Conservation (phyloP, 2,797 vertebrate species). For the Myioborus melanocephalus region DNA sequence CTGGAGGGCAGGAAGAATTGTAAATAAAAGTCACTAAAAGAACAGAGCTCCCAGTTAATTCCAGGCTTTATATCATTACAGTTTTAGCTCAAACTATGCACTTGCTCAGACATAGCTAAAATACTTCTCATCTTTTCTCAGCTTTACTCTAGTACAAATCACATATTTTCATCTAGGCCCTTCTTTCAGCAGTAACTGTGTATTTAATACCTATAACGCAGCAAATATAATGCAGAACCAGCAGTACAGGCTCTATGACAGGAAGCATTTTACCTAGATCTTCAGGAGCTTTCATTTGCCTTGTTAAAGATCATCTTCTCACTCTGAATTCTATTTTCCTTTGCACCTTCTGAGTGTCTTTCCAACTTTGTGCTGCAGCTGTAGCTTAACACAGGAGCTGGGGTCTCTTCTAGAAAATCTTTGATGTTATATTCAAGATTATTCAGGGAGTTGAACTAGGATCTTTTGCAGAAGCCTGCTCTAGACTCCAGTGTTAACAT, state of each 20-base stretch:
- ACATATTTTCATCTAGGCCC: neutral
- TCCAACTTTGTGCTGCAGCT: neutral
- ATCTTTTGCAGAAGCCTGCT: neutral
- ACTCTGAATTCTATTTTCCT: neutral
- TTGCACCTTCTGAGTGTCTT: neutral
- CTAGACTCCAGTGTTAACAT: neutral
- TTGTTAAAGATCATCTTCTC: neutral
- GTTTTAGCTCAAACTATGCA: neutral
- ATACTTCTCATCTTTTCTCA: neutral
- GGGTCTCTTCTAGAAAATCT: neutral
- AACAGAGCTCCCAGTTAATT: neutral
- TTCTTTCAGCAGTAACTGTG: neutral
- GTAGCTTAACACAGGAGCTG: neutral
- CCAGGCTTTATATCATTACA: neutral
- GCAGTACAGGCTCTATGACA: neutral
- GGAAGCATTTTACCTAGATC: neutral
- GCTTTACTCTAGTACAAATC: neutral
- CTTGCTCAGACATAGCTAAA: neutral
- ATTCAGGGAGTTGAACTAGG: neutral
- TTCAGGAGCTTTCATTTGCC: neutral
- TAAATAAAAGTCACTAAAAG: neutral
- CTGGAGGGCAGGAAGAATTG: neutral
- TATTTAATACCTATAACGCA: neutral
- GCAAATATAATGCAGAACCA: neutral
- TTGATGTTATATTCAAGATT: neutral